These are phyloP conservation scores for Pseudochirops corinnae DNA, from an alignment of 2,797 vertebrate species.

Conservation along the genomic window DNA sequence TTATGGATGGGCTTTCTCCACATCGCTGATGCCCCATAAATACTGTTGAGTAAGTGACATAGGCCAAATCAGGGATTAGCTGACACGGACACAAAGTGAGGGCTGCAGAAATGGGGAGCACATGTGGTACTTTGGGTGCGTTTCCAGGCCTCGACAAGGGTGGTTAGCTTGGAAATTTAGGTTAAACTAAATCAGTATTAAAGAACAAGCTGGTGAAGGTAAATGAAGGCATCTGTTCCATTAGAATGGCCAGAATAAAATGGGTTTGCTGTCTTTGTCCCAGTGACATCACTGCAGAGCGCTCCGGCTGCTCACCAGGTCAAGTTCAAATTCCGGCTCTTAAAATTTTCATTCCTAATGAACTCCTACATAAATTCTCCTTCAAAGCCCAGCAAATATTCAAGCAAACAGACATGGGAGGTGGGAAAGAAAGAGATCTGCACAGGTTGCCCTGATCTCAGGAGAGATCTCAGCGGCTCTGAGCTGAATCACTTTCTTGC, in stretches of 20 bases:
- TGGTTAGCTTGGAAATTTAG: constrained; percentile 8
- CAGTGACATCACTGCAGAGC: neutral
- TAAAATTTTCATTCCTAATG: neutral
- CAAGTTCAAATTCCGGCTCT: constrained; percentile 7
- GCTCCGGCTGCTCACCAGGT: constrained; percentile 39
- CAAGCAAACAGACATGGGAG: neutral
- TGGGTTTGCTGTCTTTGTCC: neutral
- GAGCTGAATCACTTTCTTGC: neutral
- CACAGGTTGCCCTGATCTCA: neutral
- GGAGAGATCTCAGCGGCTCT: too few relatives aligned
- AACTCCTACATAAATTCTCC: neutral
- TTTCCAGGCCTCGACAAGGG: neutral
- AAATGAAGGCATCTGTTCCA: neutral
- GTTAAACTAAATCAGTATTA: neutral
- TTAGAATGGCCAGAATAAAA: neutral
- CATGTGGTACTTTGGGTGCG: neutral
- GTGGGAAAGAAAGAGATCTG: neutral
- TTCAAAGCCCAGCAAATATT: neutral
- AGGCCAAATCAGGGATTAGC: constrained; percentile 25
- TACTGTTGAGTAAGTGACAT: constrained; percentile 18
- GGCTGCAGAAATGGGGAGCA: neutral
- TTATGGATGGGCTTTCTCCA: neutral
- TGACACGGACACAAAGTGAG: constrained; percentile 8
- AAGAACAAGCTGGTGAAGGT: neutral
- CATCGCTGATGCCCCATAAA: neutral